Percentiles rank a stretch among this genome's conserved stretches.
Conservation (phyloP, 2,888 invertebrate species). For the Resseliella maxima region DNA sequence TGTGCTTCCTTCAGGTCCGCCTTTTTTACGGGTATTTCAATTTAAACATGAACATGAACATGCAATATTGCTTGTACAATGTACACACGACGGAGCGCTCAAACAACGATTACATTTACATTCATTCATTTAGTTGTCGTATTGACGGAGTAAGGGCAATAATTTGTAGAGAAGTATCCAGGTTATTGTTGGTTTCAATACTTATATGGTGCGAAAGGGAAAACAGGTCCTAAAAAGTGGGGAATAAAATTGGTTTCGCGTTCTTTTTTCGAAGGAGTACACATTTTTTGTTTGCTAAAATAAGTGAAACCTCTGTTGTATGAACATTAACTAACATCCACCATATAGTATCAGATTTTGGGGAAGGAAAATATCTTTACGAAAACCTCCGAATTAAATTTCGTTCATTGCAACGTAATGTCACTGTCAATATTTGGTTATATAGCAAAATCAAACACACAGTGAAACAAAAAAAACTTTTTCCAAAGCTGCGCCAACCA, state of each 20-base stretch:
- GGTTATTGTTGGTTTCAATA: neutral
- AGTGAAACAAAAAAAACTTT: neutral
- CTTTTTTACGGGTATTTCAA: neutral
- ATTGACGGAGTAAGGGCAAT: neutral
- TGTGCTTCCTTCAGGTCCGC: constrained; percentile 12
- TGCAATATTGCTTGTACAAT: neutral
- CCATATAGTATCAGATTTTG: neutral
- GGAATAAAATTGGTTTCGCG: neutral
- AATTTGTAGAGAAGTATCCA: neutral
- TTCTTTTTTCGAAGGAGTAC: constrained; percentile 7
- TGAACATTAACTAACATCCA: neutral
- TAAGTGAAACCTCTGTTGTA: constrained; percentile 9
- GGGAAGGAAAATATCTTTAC: neutral
- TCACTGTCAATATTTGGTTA: neutral
- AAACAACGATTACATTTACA: constrained; percentile 27
- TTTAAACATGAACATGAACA: too few species aligned
- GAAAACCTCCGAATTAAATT: neutral
- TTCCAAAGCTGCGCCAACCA: too few species aligned
- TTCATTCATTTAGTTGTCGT: constrained; percentile 27
- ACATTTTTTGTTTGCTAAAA: neutral
- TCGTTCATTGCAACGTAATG: neutral
- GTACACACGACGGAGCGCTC: neutral
- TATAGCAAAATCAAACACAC: neutral
- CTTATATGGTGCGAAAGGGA: neutral
- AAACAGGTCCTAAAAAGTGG: neutral